Conservation (phyloP, 2,113 vertebrate species). For the Ovibos moschatus region DNA sequence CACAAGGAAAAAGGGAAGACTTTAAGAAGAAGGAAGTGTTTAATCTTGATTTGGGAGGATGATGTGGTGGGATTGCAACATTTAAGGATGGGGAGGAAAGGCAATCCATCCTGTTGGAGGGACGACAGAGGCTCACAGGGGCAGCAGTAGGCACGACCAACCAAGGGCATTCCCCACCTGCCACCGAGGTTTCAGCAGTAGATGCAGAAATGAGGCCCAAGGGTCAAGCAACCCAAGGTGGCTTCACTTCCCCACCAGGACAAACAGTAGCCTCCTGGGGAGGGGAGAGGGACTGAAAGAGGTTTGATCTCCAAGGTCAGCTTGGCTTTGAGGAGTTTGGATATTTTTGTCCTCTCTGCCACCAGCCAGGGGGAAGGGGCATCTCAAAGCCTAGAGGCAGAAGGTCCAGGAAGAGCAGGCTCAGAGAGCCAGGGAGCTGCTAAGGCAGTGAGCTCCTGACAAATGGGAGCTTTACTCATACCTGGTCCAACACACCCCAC, state of each 20-base stretch:
- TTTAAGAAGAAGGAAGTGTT: not conserved
- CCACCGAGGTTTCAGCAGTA: not conserved
- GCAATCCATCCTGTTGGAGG: not conserved
- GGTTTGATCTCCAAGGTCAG: not conserved
- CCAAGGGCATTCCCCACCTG: not conserved
- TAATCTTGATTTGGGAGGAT: not conserved
- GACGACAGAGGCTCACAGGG: fast-evolving
- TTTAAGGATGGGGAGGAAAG: not conserved
- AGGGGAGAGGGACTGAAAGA: not conserved
- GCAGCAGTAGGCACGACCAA: not conserved
- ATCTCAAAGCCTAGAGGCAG: not conserved
- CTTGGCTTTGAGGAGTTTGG: not conserved
- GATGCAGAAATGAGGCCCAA: not conserved
- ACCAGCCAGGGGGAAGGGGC: not conserved
- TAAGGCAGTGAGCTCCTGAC: not conserved
- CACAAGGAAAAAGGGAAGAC: not conserved
- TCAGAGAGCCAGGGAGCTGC: not conserved
- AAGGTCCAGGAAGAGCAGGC: not conserved
- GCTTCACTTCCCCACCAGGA: not conserved
- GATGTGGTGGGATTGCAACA: not conserved
- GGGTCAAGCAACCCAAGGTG: no score
- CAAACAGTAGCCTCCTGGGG: not conserved
- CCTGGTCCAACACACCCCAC: not conserved
- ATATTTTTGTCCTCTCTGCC: not conserved
- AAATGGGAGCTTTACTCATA: not conserved